A percentile compares a stretch with the other conserved stretches of the same genome.
These are phyloP conservation scores for Pelecanus crispus DNA, from an alignment of 2,113 vertebrate genomes.

Conservation along the genomic window DNA sequence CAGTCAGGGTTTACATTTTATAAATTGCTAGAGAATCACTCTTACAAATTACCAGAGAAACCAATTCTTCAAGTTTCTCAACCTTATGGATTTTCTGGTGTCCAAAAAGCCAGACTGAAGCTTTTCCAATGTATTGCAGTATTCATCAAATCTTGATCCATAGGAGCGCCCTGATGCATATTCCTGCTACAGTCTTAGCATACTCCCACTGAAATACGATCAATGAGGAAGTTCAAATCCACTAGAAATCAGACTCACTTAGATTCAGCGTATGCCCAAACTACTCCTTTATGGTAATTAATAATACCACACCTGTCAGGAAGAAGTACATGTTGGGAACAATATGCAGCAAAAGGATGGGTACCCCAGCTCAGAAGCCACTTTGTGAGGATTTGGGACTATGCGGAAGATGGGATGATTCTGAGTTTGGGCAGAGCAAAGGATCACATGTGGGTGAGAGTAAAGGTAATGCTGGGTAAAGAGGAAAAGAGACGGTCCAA, in stretches of 20 bases:
- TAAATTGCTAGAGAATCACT: background rate
- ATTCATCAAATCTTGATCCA: background rate
- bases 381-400: background rate
- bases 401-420: background rate
- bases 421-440: background rate
- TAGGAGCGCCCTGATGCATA: rapidly evolving
- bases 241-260: background rate
- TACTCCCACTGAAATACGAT: background rate
- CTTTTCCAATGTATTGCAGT: background rate
- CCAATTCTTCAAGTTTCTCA: background rate
- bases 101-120: background rate
- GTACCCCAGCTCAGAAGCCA: background rate
- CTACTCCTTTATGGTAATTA: background rate
- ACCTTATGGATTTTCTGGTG: background rate
- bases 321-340: background rate
- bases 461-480: background rate
- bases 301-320: background rate
- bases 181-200: background rate
- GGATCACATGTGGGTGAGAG: background rate
- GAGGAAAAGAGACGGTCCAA: background rate
- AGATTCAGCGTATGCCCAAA: background rate
- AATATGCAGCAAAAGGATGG: background rate
- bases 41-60: background rate
- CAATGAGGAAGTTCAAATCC: background rate
- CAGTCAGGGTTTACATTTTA: background rate